Base-by-base conservation (phyloP, 2,888 invertebrate species). In the Nomada ferruginata region DNA sequence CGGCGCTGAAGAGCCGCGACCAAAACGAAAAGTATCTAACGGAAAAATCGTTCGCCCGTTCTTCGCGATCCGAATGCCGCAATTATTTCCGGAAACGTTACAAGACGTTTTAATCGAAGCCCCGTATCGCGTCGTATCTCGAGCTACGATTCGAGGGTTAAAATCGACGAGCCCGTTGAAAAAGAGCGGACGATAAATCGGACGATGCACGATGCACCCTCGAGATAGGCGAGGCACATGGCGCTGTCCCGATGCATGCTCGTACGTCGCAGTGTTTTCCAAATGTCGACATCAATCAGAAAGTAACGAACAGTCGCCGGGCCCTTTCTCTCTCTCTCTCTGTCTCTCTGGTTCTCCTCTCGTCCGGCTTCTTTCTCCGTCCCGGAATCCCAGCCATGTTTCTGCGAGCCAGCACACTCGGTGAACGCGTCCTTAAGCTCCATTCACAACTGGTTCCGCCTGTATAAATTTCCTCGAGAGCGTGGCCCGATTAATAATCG, bases 251-350 rank as follows among this genome's bases (percentile, higher is more conserved):
- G 63, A 20, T 81, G 82, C 82, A 71, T 55, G 76, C 81, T 70
- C 75, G 76, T 77, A 57, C 71, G 53, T 77, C 66, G 68, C 65
- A 76, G 66, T 82, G 96, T 88, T 95, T 95, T 71, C 96, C 96
- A 87, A 90, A 89, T 87, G 87, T 90, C 88, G 85, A 85, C 90
- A 88, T 90, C 87, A 87, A 90, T 91, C 88, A 85, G 73, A 83
- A 82, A 87, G 83, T 85, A 85, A 88, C 84, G 85, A 86, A 89
- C 80, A 68, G 65, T 82, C 69, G 44, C 59, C 64, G 47, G 47
- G 53, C 15, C 50, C 36, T 66, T 52, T 68, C 47, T 78, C 52
- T 66, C 36, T 55, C 29, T 36, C 29, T 36, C 36, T 36, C 26
- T 66, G 47, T 68, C 47, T 78, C 52, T 66, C 26, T 55, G 47